Conservation (phyloP, 2,888 invertebrate genomes). For the Labia minor region DNA sequence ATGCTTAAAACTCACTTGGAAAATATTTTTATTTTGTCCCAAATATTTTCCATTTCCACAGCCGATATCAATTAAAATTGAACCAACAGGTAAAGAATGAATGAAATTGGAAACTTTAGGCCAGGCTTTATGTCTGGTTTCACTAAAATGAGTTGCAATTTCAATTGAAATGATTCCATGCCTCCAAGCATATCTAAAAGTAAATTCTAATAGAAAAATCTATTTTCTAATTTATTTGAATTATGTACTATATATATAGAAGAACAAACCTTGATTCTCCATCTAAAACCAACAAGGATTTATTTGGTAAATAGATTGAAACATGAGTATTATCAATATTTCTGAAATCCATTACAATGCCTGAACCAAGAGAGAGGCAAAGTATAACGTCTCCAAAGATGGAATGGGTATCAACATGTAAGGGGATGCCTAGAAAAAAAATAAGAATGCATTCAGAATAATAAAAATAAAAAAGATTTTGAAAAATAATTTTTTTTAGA, state of each 20-base stretch:
- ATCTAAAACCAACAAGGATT: conserved; percentile 70
- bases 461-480: no score
- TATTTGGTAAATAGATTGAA: conserved; percentile 53
- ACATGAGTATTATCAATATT: conserved; percentile 47
- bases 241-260: no score
- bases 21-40: conserved; percentile 44
- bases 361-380: conserved; percentile 72
- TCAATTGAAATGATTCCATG: conserved; percentile 81
- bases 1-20: conserved; percentile 52
- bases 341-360: conserved; percentile 82
- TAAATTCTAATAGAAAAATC: no score
- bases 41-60: conserved; percentile 99
- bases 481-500: not conserved
- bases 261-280: conserved; percentile 58
- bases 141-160: conserved; percentile 89
- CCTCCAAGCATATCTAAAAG: conserved; percentile 61
- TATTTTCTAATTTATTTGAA: no score
- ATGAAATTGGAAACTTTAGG: conserved; percentile 78
- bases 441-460: no score
- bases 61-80: conserved; percentile 80
- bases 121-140: conserved; percentile 91
- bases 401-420: conserved; percentile 91
- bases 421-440: conserved; percentile 68
- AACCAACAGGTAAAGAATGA: conserved; percentile 49
- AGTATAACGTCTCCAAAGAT: conserved; percentile 82